Conservation (phyloP, 2,113 vertebrate genomes). For the Semicossyphus pulcher region DNA sequence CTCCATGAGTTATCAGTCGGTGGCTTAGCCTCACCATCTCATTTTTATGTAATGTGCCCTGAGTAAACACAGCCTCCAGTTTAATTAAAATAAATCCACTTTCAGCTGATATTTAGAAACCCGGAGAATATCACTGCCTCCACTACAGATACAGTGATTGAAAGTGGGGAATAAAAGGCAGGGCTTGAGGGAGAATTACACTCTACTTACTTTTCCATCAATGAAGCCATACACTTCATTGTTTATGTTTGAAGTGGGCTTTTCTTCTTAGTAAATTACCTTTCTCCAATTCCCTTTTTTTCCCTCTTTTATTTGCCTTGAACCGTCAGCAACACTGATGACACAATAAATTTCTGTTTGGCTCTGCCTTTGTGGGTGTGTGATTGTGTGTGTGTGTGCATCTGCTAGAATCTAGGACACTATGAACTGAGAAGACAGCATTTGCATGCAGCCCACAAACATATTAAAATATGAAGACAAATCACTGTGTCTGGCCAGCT, state of each 20-base stretch:
- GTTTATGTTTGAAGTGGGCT: constrained; percentile 77
- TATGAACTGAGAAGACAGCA: constrained; percentile 59
- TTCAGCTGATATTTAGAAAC: constrained; percentile 77
- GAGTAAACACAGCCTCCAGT: constrained; percentile 76
- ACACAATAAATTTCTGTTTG: constrained; percentile 70
- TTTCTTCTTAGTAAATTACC: constrained; percentile 74
- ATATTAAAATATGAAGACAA: constrained; percentile 84
- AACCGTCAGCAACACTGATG: constrained; percentile 72
- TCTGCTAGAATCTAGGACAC: constrained; percentile 69
- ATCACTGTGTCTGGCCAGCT: constrained; percentile 73
- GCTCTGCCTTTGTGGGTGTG: constrained; percentile 14
- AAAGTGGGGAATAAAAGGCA: constrained; percentile 60
- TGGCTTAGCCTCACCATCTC: constrained; percentile 47
- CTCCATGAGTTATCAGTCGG: constrained; percentile 59
- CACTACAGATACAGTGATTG: constrained; percentile 75
- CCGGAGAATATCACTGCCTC: constrained; percentile 49
- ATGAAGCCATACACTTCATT: constrained; percentile 67
- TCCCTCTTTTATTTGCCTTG: constrained; percentile 67
- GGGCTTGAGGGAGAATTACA: constrained; percentile 63
- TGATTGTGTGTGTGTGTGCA: constrained; percentile 27
- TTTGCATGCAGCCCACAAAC: constrained; percentile 79
- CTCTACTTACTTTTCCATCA: constrained; percentile 75
- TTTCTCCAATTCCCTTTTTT: constrained; percentile 62
- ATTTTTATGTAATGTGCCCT: constrained; percentile 66
- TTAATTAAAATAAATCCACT: constrained; percentile 83